Conservation (phyloP, 2,888 invertebrate genomes). For the Platycheirus albimanus region DNA sequence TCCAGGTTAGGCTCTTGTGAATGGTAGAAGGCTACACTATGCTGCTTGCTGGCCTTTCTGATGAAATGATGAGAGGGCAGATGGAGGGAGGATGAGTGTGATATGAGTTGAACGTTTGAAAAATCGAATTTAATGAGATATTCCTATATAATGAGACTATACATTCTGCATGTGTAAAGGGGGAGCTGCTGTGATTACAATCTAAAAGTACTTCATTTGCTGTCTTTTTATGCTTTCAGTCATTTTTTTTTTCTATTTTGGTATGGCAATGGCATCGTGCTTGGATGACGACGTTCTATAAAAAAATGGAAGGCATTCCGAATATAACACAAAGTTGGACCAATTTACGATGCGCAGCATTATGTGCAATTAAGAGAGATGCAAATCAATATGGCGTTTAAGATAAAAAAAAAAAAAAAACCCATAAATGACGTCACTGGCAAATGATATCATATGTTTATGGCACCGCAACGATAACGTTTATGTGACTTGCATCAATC, state of each 20-base stretch:
- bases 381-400: constrained; percentile 30
- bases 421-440: constrained; percentile 19
- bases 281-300: not conserved
- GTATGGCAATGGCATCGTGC: no score
- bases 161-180: not conserved
- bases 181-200: constrained; percentile 46
- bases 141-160: constrained; percentile 52
- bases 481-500: not conserved
- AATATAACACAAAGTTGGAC: constrained; percentile 35
- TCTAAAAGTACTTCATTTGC: constrained; percentile 48
- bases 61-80: not conserved
- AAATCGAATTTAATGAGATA: constrained; percentile 59
- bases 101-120: constrained; percentile 13
- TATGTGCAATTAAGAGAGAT: constrained; percentile 27
- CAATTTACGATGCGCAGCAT: constrained; percentile 44
- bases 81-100: not conserved
- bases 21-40: not conserved
- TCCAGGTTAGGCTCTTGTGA: constrained; percentile 36
- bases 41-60: not conserved
- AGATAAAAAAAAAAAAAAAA: constrained; percentile 29
- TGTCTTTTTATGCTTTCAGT: constrained; percentile 20
- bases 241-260: not conserved
- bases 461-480: not conserved
- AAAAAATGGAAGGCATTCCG: constrained; percentile 18
- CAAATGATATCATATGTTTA: not conserved